These are phyloP conservation scores for Drosophila setifemur DNA, from an alignment of 1,140 invertebrate species.

Conservation along the genomic window DNA sequence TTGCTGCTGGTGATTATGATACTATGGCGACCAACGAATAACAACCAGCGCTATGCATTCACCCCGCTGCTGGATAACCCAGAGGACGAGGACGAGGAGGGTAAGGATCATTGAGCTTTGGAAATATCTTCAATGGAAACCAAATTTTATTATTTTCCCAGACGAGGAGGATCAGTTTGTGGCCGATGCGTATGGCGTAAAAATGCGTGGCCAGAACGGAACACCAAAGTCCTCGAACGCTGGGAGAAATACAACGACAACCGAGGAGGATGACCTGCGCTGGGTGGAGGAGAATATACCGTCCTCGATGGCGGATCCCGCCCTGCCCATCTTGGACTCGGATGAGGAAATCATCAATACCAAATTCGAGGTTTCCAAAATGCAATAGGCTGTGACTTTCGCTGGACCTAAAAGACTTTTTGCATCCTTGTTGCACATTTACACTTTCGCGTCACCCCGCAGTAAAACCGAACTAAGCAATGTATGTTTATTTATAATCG, in stretches of 20 bases:
- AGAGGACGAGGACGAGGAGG: constrained; percentile 90
- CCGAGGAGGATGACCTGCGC: constrained; percentile 91
- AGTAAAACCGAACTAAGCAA: constrained; percentile 6
- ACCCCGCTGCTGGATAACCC: constrained; percentile 94
- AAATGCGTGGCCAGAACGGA: constrained; percentile 85
- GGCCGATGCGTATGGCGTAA: constrained; percentile 92
- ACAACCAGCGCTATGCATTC: constrained; percentile 97
- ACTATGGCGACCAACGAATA: constrained; percentile 96
- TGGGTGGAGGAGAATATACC: constrained; percentile 97
- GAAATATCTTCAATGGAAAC: not conserved
- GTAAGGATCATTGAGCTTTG: constrained; percentile 4
- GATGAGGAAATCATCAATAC: constrained; percentile 95
- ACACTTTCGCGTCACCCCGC: constrained; percentile 30
- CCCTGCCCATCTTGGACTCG: constrained; percentile 92
- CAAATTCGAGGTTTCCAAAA: constrained; percentile 95
- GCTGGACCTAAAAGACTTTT: constrained; percentile 68
- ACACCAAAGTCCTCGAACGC: constrained; percentile 43
- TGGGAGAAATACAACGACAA: constrained; percentile 82
- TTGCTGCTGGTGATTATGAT: constrained; percentile 96
- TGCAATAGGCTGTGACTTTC: constrained; percentile 85
- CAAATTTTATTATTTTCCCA: not conserved
- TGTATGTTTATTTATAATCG: constrained; percentile 13
- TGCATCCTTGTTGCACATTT: constrained; percentile 44
- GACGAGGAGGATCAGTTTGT: constrained; percentile 91
- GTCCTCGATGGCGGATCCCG: constrained; percentile 87